Evolutionary conservation across 2,888 invertebrate genomes (phyloP), one percentile per base, ranked within the genome.

Genomic region (Neoscelio sp.): DNA sequence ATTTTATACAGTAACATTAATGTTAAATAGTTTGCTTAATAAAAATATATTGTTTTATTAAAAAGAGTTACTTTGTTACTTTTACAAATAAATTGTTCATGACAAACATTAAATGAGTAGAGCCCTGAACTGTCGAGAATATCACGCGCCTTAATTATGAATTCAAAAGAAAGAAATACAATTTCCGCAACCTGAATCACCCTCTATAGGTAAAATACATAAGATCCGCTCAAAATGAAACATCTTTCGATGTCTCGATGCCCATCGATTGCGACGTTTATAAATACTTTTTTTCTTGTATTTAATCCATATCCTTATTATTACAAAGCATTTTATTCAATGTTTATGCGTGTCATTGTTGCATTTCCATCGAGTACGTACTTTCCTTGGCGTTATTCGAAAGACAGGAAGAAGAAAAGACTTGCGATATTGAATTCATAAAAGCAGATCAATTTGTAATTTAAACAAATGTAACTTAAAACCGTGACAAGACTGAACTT

Each of bases 131-230:
- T 1, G 7, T 6, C 8, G 7, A 28, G 7, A 28, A 28, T 6
- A 8, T 4, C 2, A 6, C 28, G n/a, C 28, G 7, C 3, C 7
- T 28, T 28, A 28, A 8, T 4, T 28, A 1, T 28, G 8, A 6
- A 6, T n/a, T 28, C 7, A n/a, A 23, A 23, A 28, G 33, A 4
- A 6, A 6, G n/a, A 6, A 8, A 10, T 13, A 40, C 15, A 40
- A 40, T 17, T 17, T 18, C 3, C n/a, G n/a, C 44, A 44, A 17
- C 20, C 60, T 73, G 65, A 65, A 74, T 56, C 65, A 54, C 54
- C 12, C 74, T 74, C n/a, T 74, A 58, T 65, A 74, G 58, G 40
- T 58, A 74, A 74, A 50, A 74, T 74, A 65, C 65, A 74, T 74
- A 65, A 74, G 65, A 35, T 64, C 4, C 8, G 18, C 70, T 58